phyloP scores from a whole-genome alignment of 2,113 vertebrate genomes.

The Uria aalge region DNA sequence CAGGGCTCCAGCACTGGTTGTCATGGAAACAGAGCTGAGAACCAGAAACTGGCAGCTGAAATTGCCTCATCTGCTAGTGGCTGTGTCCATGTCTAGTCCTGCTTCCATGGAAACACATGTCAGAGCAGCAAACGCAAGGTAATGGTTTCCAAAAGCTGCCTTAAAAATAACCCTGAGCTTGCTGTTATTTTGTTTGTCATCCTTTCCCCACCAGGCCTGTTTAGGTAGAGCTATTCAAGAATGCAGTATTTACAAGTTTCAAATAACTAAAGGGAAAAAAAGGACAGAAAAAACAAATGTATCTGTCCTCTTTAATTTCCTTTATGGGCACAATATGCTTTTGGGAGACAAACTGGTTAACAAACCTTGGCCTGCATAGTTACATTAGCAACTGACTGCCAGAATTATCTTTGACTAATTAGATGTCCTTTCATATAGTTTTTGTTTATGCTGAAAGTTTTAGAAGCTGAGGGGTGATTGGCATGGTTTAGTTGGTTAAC shows the following conservation, averaged over 20 bases:
- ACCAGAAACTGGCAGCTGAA: constrained; percentile 33
- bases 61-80: constrained; percentile 48
- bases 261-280: neutral
- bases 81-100: constrained; percentile 40
- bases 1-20: constrained; percentile 17
- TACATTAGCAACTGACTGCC: neutral
- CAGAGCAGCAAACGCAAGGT: neutral
- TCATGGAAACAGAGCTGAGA: constrained; percentile 55
- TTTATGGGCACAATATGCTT: neutral
- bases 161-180: constrained; percentile 21
- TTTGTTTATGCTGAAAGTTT: neutral
- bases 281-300: neutral
- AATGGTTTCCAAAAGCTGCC: constrained; percentile 38
- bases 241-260: neutral
- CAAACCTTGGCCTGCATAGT: neutral
- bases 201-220: neutral
- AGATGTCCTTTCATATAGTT: neutral
- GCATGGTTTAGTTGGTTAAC: neutral
- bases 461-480: neutral
- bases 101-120: constrained; percentile 69
- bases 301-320: neutral
- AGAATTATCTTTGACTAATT: neutral
- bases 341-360: neutral
- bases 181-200: neutral
- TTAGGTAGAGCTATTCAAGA: neutral